Base-by-base conservation (phyloP, 2,888 invertebrate species). In the Carcina quercana region DNA sequence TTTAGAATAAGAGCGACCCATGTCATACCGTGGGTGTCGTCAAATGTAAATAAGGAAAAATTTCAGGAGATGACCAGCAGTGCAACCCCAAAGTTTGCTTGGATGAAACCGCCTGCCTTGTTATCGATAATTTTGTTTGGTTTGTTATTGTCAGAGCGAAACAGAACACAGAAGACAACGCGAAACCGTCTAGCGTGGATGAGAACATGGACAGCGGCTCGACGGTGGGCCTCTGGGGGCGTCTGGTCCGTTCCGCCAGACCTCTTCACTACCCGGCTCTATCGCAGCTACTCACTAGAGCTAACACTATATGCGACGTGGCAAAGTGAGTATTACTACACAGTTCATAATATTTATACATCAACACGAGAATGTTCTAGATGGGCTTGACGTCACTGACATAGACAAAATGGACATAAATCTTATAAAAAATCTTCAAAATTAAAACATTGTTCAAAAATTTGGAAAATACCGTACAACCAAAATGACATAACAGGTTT, bases 281-380 rank as follows among this genome's bases (percentile, higher is more conserved):
- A 3, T 80, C 88, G 1, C 88, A 90, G 40, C 68, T 94, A 10
- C 75, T 91, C 32, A 66, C 80, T 0, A 82, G 91, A 28, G 88
- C 92, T 0, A 79, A 85, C 0, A 63, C 86, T 8, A 87, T 93
- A 32, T 94, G 94, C 53, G 57, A 69, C 0, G 85, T 86, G 37
- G 94, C 92, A 55, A 88, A 86, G 93, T 93, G 71, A 82, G 89
- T 86, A 10, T 5, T n/a, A n/a, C n/a, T n/a, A n/a, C n/a, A n/a
- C n/a, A n/a, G n/a, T n/a, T n/a, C n/a, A n/a, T n/a, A 4, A 12
- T 13, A 14, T 21, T 6, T 12, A 13, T 7, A 3, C 2, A 28
- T 8, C 7, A 13, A 4, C 3, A 24, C 4, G 7, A 21, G 10
- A 13, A 15, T 30, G 14, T 12, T 29, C 2, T 25, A 13, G n/a